These are phyloP conservation scores for Taxidea taxus DNA, from an alignment of 2,113 vertebrate genomes.

Conservation along the genomic window DNA sequence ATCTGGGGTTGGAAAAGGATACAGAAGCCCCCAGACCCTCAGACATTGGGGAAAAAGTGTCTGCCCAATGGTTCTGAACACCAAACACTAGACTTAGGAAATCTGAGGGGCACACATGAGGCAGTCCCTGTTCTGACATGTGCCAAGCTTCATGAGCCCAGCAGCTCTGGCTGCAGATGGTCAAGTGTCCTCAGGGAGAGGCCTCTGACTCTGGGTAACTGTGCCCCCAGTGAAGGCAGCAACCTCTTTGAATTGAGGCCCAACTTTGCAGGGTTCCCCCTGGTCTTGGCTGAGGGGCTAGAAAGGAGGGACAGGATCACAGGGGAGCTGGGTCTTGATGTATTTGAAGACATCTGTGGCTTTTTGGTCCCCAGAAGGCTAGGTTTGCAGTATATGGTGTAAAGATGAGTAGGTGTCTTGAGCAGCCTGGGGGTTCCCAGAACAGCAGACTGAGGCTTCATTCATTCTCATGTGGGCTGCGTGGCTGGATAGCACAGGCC, in stretches of 20 bases:
- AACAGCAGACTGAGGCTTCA: background rate
- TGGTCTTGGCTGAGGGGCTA: background rate
- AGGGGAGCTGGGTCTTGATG: background rate
- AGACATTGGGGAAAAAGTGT: background rate
- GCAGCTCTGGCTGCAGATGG: background rate
- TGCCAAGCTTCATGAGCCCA: background rate
- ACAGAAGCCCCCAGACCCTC: background rate
- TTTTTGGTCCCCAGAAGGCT: background rate
- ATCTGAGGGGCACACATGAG: background rate
- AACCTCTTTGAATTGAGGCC: background rate
- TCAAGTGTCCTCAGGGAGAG: background rate
- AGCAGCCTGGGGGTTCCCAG: background rate
- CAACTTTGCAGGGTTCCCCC: background rate
- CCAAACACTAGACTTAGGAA: background rate
- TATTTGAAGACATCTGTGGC: background rate
- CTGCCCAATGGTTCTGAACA: background rate
- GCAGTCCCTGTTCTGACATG: background rate
- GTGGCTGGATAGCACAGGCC: background rate
- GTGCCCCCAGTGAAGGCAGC: background rate
- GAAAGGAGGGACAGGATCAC: background rate
- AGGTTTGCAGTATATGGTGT: background rate
- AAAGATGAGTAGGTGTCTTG: background rate
- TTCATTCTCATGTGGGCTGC: background rate
- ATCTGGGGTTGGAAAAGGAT: background rate
- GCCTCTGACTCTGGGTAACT: fast-evolving